Evolutionary conservation across 2,888 invertebrate species (phyloP).

Genomic region (Amorpha juglandis): DNA sequence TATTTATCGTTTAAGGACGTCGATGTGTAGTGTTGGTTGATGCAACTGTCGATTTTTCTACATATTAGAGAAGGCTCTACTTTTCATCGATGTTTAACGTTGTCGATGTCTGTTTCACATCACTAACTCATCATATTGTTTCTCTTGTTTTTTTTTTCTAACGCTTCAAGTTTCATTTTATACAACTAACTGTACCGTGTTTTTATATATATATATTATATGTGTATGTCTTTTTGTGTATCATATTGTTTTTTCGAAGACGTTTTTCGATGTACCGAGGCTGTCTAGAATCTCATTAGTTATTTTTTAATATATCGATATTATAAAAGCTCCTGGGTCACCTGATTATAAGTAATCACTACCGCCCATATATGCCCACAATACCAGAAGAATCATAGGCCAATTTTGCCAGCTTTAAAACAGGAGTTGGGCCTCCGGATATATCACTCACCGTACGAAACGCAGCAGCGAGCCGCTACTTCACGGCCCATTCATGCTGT

Average conservation of each 20-base stretch:
- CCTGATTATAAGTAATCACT: no score
- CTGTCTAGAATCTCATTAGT: constrained; percentile 14
- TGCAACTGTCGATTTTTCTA: constrained; percentile 20
- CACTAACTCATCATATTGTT: constrained; percentile 19
- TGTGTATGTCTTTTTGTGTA: constrained; percentile 8
- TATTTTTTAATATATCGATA: not conserved
- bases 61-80: constrained; percentile 6
- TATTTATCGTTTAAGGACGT: not conserved
- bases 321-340: no score
- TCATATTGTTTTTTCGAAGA: not conserved
- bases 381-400: no score
- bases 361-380: no score
- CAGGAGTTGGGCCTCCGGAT: no score
- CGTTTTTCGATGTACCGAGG: constrained; percentile 5
- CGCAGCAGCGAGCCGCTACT: no score
- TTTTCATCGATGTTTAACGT: constrained; percentile 22
- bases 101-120: constrained; percentile 16
- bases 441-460: no score
- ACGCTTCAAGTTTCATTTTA: constrained; percentile 22
- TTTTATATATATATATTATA: constrained; percentile 20
- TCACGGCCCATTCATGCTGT: no score
- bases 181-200: constrained; percentile 21
- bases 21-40: constrained; percentile 2
- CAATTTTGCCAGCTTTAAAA: no score
- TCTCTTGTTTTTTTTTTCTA: constrained; percentile 15